phyloP scores from a whole-genome alignment of 35 echinoderm and acorn worm species.

The Anneissia japonica region DNA sequence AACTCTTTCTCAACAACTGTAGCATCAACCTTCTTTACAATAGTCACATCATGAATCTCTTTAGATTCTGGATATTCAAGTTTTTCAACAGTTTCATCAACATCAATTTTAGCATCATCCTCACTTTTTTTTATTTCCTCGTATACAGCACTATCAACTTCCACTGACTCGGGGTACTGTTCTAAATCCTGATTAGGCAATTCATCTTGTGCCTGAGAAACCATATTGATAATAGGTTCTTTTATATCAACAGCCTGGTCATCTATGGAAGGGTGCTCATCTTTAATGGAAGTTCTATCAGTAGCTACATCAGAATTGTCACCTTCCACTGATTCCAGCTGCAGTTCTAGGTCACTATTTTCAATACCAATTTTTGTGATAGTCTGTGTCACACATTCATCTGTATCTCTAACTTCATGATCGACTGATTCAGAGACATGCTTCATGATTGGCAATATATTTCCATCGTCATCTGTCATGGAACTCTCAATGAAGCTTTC shows the following conservation, averaged over 20 bases:
- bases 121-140: not conserved
- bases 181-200: not conserved
- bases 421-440: not conserved
- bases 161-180: not conserved
- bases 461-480: no score
- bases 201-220: not conserved
- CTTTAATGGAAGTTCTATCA: no score
- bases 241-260: not conserved
- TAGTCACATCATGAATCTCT: not conserved
- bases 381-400: not conserved
- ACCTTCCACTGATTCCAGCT: no score
- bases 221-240: not conserved
- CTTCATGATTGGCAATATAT: no score
- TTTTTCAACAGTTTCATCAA: not conserved
- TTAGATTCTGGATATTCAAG: not conserved
- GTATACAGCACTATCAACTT: not conserved
- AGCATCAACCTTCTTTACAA: not conserved
- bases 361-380: not conserved
- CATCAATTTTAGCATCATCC: not conserved
- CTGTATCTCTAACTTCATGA: not conserved
- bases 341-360: not conserved
- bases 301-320: no score
- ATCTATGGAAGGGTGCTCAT: no score
- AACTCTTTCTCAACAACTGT: slow-evolving; percentile 31
- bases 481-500: not conserved